These are phyloP conservation scores for Silvanus unidentatus DNA, from an alignment of 2,888 invertebrate species.

Conservation along the genomic window DNA sequence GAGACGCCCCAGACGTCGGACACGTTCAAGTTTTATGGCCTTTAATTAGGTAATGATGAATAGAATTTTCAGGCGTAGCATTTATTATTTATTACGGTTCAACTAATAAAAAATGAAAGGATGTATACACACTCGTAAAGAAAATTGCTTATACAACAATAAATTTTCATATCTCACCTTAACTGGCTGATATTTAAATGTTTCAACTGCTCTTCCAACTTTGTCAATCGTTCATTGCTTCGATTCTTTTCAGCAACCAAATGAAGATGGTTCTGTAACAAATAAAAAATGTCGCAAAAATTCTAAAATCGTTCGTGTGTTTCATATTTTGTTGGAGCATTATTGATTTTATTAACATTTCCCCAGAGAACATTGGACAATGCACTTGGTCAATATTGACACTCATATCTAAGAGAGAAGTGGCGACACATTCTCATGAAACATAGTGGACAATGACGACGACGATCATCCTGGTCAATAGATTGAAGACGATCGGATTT, in stretches of 20 bases:
- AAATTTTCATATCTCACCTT: slow-evolving; percentile 20
- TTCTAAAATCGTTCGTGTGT: no score
- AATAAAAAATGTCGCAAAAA: slow-evolving; percentile 24
- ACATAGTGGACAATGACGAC: slow-evolving; percentile 36
- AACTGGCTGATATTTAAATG: slow-evolving; percentile 31
- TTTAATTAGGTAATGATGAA: slow-evolving; percentile 16
- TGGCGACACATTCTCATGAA: slow-evolving; percentile 52
- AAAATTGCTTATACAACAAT: no score
- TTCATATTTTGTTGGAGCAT: no score
- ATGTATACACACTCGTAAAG: no score
- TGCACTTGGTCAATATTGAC: slow-evolving; percentile 58
- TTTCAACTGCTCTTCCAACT: slow-evolving; percentile 64
- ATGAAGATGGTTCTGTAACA: slow-evolving; percentile 58
- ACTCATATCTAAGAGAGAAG: slow-evolving; percentile 47
- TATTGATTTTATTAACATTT: slow-evolving; percentile 44
- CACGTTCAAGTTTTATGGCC: slow-evolving; percentile 10
- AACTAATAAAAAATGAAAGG: no score
- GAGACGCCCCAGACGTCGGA: background rate
- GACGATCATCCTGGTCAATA: slow-evolving; percentile 30
- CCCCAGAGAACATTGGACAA: slow-evolving; percentile 42
- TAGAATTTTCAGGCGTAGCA: background rate
- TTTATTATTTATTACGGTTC: no score
- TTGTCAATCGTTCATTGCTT: slow-evolving; percentile 60
- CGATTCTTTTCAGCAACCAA: slow-evolving; percentile 60
- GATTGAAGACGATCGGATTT: slow-evolving; percentile 13